These are phyloP conservation scores for Drosophila dunni DNA, from an alignment of 1,140 invertebrate genomes.

Conservation along the genomic window DNA sequence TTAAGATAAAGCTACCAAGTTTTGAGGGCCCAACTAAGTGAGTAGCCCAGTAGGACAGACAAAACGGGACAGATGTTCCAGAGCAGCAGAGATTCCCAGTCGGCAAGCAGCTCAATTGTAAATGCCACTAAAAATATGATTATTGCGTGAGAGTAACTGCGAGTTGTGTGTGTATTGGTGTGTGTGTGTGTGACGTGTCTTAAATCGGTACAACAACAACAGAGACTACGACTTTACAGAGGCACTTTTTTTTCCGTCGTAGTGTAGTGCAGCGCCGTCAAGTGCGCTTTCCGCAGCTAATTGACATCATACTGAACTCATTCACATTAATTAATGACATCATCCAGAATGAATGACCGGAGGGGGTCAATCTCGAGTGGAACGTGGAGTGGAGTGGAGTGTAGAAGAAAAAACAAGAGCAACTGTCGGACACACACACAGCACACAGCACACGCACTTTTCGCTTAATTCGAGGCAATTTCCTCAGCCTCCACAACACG, in stretches of 20 bases:
- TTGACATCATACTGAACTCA: slow-evolving; percentile 83
- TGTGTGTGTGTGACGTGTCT: slow-evolving; percentile 26
- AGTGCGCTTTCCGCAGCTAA: slow-evolving; percentile 81
- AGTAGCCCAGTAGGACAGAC: not conserved
- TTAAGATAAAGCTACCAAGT: slow-evolving; percentile 69
- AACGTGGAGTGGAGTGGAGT: not conserved
- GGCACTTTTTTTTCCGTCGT: slow-evolving; percentile 35
- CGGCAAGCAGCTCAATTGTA: slow-evolving; percentile 44
- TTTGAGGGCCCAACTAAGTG: slow-evolving; percentile 23
- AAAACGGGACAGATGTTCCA: slow-evolving; percentile 21
- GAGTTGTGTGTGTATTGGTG: not conserved
- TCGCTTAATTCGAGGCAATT: slow-evolving; percentile 73
- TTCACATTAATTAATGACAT: slow-evolving; percentile 84
- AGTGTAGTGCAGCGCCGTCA: slow-evolving; percentile 57
- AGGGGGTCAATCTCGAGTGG: slow-evolving; percentile 18
- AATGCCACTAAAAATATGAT: slow-evolving; percentile 44
- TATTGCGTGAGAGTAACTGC: slow-evolving; percentile 24
- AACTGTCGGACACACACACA: slow-evolving; percentile 6
- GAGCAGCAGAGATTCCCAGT: slow-evolving; percentile 30
- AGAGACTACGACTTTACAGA: slow-evolving; percentile 40
- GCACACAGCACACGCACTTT: slow-evolving; percentile 57
- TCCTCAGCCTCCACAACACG: slow-evolving; percentile 25
- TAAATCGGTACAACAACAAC: slow-evolving; percentile 37
- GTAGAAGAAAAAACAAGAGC: not conserved
- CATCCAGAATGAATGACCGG: slow-evolving; percentile 62